phyloP scores from a whole-genome alignment of 64 coral and sea anemone species.

The Hydrozoanthus tunicans region DNA sequence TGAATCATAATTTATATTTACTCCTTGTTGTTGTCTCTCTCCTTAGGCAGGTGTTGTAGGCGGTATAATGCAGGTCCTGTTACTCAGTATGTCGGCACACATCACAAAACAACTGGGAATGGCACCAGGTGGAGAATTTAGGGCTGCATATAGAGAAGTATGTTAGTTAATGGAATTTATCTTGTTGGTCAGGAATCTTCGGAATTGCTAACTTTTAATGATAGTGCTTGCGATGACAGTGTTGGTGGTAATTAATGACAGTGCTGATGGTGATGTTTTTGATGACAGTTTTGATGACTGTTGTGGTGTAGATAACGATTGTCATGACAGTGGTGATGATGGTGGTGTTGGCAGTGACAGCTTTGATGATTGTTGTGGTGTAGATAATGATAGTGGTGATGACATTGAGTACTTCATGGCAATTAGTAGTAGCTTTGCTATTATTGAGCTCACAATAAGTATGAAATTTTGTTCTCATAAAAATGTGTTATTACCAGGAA shows the following conservation, averaged over 20 bases:
- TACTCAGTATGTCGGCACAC: constrained; percentile 96
- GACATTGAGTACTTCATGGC: background rate
- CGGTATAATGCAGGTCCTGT: constrained; percentile 92
- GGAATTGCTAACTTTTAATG: background rate
- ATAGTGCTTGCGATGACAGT: background rate
- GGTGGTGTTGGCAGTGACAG: background rate
- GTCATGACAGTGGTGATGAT: background rate
- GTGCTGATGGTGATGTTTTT: background rate
- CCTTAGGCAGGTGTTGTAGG: constrained; percentile 83
- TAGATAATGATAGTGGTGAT: background rate
- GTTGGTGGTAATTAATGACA: background rate
- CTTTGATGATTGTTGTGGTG: background rate
- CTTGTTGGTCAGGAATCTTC: no score
- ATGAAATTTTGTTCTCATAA: background rate
- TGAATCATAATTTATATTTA: background rate
- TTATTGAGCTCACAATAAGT: background rate
- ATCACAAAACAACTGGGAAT: constrained; percentile 97
- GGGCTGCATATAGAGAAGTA: constrained; percentile 97
- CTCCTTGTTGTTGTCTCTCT: background rate
- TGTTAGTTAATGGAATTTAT: background rate
- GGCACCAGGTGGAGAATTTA: constrained; percentile 97
- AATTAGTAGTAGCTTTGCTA: background rate
- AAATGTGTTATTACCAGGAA: background rate
- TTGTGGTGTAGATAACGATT: background rate
- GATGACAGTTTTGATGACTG: background rate